Evolutionary conservation across 2,797 vertebrate genomes (phyloP).

Genomic region (Enteromius radiatus): DNA sequence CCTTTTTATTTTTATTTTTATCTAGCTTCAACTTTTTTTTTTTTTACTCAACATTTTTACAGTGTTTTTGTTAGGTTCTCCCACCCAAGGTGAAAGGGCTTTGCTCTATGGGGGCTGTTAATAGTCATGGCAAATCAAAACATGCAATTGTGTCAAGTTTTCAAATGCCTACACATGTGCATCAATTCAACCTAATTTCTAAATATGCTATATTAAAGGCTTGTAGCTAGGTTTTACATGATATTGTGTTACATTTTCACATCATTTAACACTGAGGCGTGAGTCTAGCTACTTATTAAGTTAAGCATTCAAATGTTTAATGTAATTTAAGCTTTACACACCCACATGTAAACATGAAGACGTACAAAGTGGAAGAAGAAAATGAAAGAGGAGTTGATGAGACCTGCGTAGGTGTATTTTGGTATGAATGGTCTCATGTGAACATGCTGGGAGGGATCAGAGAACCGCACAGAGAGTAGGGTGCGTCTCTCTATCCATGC

Average conservation of each 20-base stretch:
- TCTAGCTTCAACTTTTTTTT: background rate
- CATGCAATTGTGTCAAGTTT: constrained; percentile 25
- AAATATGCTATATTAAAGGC: constrained; percentile 10
- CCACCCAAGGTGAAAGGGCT: constrained; percentile 28
- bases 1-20: background rate
- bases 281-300: constrained; percentile 8
- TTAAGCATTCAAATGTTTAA: constrained; percentile 28
- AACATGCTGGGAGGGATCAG: constrained; percentile 68
- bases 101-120: constrained; percentile 18
- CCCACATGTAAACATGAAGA: constrained; percentile 34
- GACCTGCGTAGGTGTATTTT: constrained; percentile 80
- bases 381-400: constrained; percentile 71
- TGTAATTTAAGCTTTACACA: constrained; percentile 48
- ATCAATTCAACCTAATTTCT: constrained; percentile 3
- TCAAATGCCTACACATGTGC: constrained; percentile 9
- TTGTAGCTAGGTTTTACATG: background rate
- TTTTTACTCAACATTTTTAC: background rate
- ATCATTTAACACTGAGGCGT: background rate
- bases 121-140: constrained; percentile 32
- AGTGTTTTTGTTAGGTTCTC: background rate
- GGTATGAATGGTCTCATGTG: constrained; percentile 79
- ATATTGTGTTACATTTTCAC: constrained; percentile 24
- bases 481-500: constrained; percentile 61
- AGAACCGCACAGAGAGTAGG: constrained; percentile 63
- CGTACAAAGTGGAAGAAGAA: constrained; percentile 50